Base-by-base conservation (phyloP, 2,113 vertebrate species). In the Antechinus flavipes region DNA sequence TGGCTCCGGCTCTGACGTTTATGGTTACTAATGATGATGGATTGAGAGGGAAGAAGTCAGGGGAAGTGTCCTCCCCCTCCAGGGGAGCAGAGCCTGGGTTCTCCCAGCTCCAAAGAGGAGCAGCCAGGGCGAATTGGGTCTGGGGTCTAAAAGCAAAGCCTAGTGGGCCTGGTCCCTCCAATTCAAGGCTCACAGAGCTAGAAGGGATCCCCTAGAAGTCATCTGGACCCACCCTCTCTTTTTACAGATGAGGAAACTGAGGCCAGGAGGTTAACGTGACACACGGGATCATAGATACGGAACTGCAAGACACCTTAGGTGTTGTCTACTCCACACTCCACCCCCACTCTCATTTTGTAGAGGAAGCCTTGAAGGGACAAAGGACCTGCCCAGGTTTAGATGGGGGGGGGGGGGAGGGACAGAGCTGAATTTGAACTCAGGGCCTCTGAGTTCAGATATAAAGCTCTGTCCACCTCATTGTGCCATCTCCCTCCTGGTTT, bases 21-120 rank as follows among this genome's bases (percentile, higher is more conserved):
- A 98, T 97, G 95, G 98, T 98, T 84, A 42, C 97, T 98, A 98
- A 98, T 98, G 98, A 98, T 98, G 98, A 98, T 98, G 97, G 97
- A 98, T 98, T 93, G 92, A 54, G 49, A 97, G 95, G 95, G 95
- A 96, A 96, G 97, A 97, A 97, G 46, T 91, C 89, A 8, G 93
- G 22, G 27, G 76, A 56, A 95, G 92, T 91, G 91, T 56, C 93
- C 61, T 95, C 68, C 94, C 92, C 54, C 49, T 61, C 91, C 84
- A 23, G 55, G 5, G 89, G 42, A 50, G 53, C 0, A 2, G 54
- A 54, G 53, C 90, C 84, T 50, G 23, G 90, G 26, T 90, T 50
- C 46, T 47, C 56, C 16, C 5, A 0, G n/a, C 68, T 42, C 68
- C 0, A 5, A 42, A 84, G 68, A 84, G 68, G n/a, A 84, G 6